A percentile compares a stretch with the other conserved stretches of the same genome.
phyloP scores from a whole-genome alignment of 2,888 invertebrate species.

The Lamproptera curius region DNA sequence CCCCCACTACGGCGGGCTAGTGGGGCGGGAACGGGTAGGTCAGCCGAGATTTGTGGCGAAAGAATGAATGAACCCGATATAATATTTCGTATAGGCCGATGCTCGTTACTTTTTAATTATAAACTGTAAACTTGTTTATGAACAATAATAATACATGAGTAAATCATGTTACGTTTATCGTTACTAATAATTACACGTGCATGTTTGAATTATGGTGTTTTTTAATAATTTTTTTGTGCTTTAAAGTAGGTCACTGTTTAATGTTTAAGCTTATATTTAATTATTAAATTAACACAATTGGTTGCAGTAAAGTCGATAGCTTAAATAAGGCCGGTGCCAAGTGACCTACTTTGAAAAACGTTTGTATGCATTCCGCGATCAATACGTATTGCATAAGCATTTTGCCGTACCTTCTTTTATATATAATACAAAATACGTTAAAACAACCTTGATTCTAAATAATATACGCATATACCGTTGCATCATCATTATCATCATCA shows the following conservation, averaged over 20 bases:
- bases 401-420: not conserved
- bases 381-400: not conserved
- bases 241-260: too few relatives aligned
- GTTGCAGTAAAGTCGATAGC: not conserved
- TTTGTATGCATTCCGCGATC: not conserved
- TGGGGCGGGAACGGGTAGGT: slow-evolving; percentile 8
- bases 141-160: not conserved
- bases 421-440: too few relatives aligned
- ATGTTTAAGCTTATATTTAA: too few relatives aligned
- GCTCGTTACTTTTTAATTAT: not conserved
- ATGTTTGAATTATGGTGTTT: too few relatives aligned
- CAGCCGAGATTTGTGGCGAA: slow-evolving; percentile 17
- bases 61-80: slow-evolving; percentile 16
- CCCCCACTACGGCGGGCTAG: slow-evolving; percentile 16
- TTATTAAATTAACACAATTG: not conserved
- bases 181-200: too few relatives aligned
- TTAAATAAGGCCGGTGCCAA: not conserved
- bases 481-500: too few relatives aligned
- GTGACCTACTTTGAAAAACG: slow-evolving; percentile 5
- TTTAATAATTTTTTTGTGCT: too few relatives aligned
- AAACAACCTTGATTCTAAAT: too few relatives aligned
- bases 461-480: too few relatives aligned
- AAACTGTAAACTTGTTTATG: not conserved
- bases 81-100: not conserved
- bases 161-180: not conserved